phyloP scores from a whole-genome alignment of 2,797 vertebrate genomes.

The Ctenosaura bakeri region DNA sequence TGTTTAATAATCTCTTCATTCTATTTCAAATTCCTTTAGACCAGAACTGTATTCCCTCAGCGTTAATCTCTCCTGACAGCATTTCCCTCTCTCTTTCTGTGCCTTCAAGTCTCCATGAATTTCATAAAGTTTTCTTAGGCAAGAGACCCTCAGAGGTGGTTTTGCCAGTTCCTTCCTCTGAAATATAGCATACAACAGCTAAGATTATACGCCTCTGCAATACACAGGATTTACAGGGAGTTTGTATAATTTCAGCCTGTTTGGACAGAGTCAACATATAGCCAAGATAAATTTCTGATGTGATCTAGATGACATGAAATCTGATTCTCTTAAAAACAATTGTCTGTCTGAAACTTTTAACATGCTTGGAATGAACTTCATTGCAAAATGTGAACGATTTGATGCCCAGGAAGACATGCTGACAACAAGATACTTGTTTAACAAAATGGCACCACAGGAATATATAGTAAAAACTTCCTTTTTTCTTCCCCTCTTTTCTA shows the following conservation, averaged over 20 bases:
- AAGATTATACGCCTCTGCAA: too few species aligned
- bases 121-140: not conserved
- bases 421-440: not conserved
- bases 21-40: not conserved
- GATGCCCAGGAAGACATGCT: not conserved
- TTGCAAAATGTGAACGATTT: not conserved
- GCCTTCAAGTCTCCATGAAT: not conserved
- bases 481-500: constrained; percentile 38
- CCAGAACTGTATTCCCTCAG: not conserved
- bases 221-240: not conserved
- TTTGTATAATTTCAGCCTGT: not conserved
- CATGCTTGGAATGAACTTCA: not conserved
- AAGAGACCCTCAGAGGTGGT: not conserved
- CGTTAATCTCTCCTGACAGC: not conserved
- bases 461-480: not conserved
- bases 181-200: too few species aligned
- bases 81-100: too few species aligned
- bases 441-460: constrained; percentile 8
- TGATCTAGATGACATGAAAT: not conserved
- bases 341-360: not conserved
- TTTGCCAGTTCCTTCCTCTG: too few species aligned
- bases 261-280: not conserved
- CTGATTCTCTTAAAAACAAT: not conserved
- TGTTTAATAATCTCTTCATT: not conserved
- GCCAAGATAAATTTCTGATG: not conserved